Conservation (phyloP, 2,888 invertebrate genomes). For the Melanostoma scalare region DNA sequence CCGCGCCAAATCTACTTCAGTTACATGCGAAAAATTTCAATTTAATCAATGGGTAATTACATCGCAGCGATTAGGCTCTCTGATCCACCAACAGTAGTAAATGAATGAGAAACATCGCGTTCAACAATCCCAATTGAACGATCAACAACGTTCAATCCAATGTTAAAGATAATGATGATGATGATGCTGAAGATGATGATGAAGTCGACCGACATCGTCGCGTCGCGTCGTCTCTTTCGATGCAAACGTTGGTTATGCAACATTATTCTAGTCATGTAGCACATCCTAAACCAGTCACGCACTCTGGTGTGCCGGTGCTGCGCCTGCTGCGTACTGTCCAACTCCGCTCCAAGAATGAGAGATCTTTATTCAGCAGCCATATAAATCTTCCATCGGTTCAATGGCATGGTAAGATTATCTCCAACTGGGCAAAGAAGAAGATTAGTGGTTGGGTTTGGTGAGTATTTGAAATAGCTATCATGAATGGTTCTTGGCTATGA, state of each 20-base stretch:
- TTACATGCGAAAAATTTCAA: slow-evolving; percentile 67
- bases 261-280: slow-evolving; percentile 72
- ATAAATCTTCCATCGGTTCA: slow-evolving; percentile 65
- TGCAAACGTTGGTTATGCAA: slow-evolving; percentile 71
- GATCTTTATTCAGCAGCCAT: slow-evolving; percentile 67
- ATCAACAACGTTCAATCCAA: slow-evolving; percentile 68
- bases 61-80: slow-evolving; percentile 67
- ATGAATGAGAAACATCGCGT: slow-evolving; percentile 73
- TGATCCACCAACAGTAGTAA: slow-evolving; percentile 73
- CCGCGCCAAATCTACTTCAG: slow-evolving; percentile 32
- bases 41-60: slow-evolving; percentile 73
- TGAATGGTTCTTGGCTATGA: slow-evolving; percentile 38
- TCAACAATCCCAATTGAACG: slow-evolving; percentile 73
- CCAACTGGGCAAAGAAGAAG: slow-evolving; percentile 54
- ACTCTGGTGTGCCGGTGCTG: slow-evolving; percentile 46
- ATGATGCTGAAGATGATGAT: slow-evolving; percentile 28
- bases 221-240: slow-evolving; percentile 29
- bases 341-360: slow-evolving; percentile 46
- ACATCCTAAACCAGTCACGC: slow-evolving; percentile 72
- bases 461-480: slow-evolving; percentile 54
- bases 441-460: slow-evolving; percentile 57
- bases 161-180: slow-evolving; percentile 55
- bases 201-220: slow-evolving; percentile 9
- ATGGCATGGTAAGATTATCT: slow-evolving; percentile 67
- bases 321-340: slow-evolving; percentile 65